Evolutionary conservation across 1,140 invertebrate genomes (phyloP).

Genomic region (Drosophila parabipectinata): DNA sequence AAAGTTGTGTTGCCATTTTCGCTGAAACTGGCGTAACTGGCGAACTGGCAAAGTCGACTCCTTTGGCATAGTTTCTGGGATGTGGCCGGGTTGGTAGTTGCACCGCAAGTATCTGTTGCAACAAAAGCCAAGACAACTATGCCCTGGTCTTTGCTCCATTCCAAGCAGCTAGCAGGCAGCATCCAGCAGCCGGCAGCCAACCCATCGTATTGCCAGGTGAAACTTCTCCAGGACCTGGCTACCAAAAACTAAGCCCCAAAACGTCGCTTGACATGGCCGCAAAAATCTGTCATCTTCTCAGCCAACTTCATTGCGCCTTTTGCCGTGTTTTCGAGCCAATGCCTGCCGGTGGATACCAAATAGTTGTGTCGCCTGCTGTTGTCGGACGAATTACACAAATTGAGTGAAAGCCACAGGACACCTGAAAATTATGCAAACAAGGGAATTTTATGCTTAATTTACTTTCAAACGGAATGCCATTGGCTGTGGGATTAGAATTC

Average conservation of each 20-base stretch:
- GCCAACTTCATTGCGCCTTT: slow-evolving; percentile 15
- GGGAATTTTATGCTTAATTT: neutral
- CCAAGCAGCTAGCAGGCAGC: neutral
- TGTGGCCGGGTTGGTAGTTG: slow-evolving; percentile 47
- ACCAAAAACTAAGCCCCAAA: slow-evolving; percentile 43
- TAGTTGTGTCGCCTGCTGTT: neutral
- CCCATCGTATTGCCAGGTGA: neutral
- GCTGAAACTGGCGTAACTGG: neutral
- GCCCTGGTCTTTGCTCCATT: slow-evolving; percentile 15
- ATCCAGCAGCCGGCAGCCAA: neutral
- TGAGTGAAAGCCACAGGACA: slow-evolving; percentile 51
- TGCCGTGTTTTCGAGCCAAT: slow-evolving; percentile 5
- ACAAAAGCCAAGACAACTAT: slow-evolving; percentile 46
- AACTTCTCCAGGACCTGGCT: slow-evolving; percentile 31
- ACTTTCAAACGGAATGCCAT: slow-evolving; percentile 1
- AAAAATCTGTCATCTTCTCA: slow-evolving; percentile 52
- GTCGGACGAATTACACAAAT: neutral
- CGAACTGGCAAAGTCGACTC: slow-evolving; percentile 3
- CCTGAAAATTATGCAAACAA: slow-evolving; percentile 43
- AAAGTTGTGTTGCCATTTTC: slow-evolving; percentile 36
- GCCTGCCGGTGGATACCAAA: neutral
- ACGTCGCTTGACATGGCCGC: slow-evolving; percentile 40
- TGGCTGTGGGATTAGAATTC: slow-evolving; percentile 9
- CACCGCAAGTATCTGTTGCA: slow-evolving; percentile 55
- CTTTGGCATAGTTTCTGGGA: slow-evolving; percentile 62